Evolutionary conservation across 2,888 invertebrate genomes (phyloP).

Genomic region (Scrobipalpa costella): DNA sequence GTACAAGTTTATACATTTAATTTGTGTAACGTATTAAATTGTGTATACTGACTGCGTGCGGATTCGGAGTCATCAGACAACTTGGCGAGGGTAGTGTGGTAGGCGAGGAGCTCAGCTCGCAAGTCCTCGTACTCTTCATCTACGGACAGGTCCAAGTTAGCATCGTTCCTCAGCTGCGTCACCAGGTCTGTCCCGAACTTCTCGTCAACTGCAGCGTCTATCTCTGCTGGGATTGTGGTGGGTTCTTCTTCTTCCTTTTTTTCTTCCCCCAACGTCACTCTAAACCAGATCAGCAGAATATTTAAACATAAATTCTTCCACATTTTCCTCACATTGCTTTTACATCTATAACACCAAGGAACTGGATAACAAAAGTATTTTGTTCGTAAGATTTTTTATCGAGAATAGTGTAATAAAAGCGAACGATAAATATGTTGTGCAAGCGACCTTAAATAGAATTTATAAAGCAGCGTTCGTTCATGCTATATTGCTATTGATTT

Average conservation of each 20-base stretch:
- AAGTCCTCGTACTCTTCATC: conserved; percentile 74
- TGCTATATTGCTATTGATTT: background rate
- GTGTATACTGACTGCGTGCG: conserved; percentile 13
- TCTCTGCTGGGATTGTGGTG: background rate
- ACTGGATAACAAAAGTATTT: background rate
- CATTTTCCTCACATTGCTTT: background rate
- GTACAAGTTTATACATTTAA: background rate
- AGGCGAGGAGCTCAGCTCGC: conserved; percentile 67
- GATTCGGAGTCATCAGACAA: background rate
- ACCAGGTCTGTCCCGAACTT: conserved; percentile 52
- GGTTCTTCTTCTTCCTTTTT: too few species aligned
- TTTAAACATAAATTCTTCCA: background rate
- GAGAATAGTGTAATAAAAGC: background rate
- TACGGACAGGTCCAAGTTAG: conserved; percentile 61
- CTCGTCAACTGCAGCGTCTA: conserved; percentile 29
- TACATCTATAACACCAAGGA: background rate
- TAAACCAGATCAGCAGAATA: background rate
- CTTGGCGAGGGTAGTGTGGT: conserved; percentile 59
- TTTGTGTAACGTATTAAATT: background rate
- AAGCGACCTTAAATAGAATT: background rate
- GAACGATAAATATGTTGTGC: background rate
- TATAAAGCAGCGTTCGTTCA: background rate
- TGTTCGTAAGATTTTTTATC: background rate
- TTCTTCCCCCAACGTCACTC: background rate
- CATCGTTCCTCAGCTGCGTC: conserved; percentile 54